These are phyloP conservation scores for Ernsta delagoae DNA, from an alignment of 2,888 invertebrate species.

Conservation along the genomic window DNA sequence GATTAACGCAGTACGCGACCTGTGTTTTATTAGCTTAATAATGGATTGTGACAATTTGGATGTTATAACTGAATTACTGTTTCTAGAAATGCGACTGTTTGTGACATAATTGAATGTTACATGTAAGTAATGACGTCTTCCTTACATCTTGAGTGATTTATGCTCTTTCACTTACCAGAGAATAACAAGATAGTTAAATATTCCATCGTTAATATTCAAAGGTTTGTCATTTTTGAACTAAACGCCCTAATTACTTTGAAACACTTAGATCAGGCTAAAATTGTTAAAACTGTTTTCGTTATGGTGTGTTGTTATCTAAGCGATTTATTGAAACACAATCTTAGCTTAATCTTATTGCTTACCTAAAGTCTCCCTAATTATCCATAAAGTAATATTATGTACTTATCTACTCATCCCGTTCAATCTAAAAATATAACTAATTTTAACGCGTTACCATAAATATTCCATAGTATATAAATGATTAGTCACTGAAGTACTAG, in stretches of 20 bases:
- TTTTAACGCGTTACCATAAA: no score
- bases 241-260: not conserved
- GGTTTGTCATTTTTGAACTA: no score
- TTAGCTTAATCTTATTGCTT: no score
- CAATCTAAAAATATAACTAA: no score
- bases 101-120: constrained; percentile 19
- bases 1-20: constrained; percentile 32
- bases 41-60: constrained; percentile 33
- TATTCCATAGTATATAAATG: not conserved
- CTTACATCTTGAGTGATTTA: constrained; percentile 6
- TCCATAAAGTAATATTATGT: no score
- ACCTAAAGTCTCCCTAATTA: no score
- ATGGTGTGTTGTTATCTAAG: no score
- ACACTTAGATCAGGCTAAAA: not conserved
- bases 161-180: not conserved
- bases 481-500: constrained; percentile 32
- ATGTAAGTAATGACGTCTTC: constrained; percentile 17
- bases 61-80: constrained; percentile 25
- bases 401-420: no score
- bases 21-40: constrained; percentile 36
- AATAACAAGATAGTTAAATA: not conserved
- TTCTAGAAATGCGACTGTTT: constrained; percentile 5
- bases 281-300: not conserved
- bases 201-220: no score
- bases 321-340: no score